Evolutionary conservation across 2,888 invertebrate species (phyloP).

Genomic region (Troides helena): DNA sequence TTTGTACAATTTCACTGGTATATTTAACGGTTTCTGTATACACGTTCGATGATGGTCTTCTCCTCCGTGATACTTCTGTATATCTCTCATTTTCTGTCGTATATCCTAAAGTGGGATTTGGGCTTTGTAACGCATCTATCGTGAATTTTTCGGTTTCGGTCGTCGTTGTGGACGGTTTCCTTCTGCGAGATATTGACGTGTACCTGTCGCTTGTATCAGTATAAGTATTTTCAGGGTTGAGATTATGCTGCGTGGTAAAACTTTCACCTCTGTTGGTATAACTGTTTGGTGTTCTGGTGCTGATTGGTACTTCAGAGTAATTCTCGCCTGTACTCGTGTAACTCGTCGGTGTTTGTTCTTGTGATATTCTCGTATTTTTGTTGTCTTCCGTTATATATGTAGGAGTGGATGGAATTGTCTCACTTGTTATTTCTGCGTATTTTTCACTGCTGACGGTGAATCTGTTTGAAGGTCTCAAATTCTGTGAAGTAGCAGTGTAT

Average conservation of each 20-base stretch:
- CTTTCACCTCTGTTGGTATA: conserved; percentile 17
- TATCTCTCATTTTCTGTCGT: conserved; percentile 18
- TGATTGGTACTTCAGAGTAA: conserved; percentile 13
- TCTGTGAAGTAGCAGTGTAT: conserved; percentile 12
- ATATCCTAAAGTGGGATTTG: conserved; percentile 14
- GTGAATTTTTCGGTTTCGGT: conserved; percentile 19
- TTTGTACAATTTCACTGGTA: conserved; percentile 13
- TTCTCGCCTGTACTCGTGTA: conserved; percentile 7
- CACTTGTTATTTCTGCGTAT: conserved; percentile 9
- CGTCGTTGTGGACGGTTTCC: conserved; percentile 24
- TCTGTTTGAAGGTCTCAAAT: conserved; percentile 10
- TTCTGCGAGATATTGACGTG: conserved; percentile 23
- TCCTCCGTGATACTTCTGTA: conserved; percentile 19
- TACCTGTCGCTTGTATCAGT: conserved; percentile 21
- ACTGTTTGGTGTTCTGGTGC: conserved; percentile 16
- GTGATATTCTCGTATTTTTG: conserved; percentile 14
- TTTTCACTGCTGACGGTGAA: conserved; percentile 18
- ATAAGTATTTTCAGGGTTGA: conserved; percentile 8
- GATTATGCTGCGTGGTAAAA: conserved; percentile 22
- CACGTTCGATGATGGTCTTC: conserved; percentile 15
- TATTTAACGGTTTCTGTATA: conserved; percentile 18
- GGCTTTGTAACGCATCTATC: conserved; percentile 1
- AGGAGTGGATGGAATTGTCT: conserved; percentile 18
- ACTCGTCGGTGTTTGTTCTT: conserved; percentile 10
- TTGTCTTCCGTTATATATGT: conserved; percentile 22